These are phyloP conservation scores for Barbus barbus DNA, from an alignment of 2,113 vertebrate species.

Conservation along the genomic window DNA sequence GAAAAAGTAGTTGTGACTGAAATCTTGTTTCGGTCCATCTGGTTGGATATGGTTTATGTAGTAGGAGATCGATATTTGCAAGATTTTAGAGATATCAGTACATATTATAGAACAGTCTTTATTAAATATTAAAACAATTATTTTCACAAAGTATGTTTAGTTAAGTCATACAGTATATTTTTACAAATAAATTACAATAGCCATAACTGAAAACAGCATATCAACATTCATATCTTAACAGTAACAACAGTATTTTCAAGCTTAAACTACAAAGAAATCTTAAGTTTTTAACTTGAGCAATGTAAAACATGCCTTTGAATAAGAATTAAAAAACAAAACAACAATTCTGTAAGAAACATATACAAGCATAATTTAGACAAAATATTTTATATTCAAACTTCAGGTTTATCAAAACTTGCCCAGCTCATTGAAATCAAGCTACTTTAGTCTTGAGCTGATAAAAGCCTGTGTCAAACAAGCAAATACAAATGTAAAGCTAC, in stretches of 20 bases:
- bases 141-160: conserved; percentile 43
- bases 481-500: conserved; percentile 43
- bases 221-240: conserved; percentile 48
- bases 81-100: neutral
- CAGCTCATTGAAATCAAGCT: conserved; percentile 55
- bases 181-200: conserved; percentile 72
- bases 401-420: conserved; percentile 37
- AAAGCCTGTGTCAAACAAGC: conserved; percentile 62
- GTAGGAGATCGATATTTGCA: neutral
- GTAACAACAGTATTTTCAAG: conserved; percentile 55
- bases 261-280: conserved; percentile 30
- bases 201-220: conserved; percentile 53
- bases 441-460: conserved; percentile 50
- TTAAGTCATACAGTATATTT: conserved; percentile 56
- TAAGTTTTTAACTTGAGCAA: conserved; percentile 44
- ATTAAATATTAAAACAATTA: conserved; percentile 55
- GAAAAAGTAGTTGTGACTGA: neutral
- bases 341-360: conserved; percentile 39
- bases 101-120: conserved; percentile 38
- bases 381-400: conserved; percentile 33
- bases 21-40: neutral
- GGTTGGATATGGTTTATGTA: neutral
- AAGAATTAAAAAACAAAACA: neutral
- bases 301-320: conserved; percentile 37
- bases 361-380: conserved; percentile 60